Evolutionary conservation across 2,797 vertebrate species (phyloP).

Genomic region (Pelodytes ibericus): DNA sequence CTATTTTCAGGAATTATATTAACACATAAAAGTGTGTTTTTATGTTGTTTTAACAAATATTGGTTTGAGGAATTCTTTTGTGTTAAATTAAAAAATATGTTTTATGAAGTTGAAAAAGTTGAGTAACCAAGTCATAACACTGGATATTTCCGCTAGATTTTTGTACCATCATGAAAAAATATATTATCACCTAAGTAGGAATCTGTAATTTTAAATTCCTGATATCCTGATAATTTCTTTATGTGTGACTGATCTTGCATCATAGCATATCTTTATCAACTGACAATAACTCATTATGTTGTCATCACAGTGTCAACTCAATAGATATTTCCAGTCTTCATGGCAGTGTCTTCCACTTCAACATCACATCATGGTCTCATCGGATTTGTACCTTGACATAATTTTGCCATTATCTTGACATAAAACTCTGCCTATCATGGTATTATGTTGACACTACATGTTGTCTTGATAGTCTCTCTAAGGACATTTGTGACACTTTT

Average conservation of each 20-base stretch:
- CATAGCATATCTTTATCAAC: constrained; percentile 22
- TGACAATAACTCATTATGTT: constrained; percentile 11
- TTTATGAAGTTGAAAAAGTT: too few species aligned
- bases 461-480: constrained; percentile 41
- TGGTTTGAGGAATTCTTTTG: too few species aligned
- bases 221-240: background rate
- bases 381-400: constrained; percentile 54
- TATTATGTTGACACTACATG: constrained; percentile 55
- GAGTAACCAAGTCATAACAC: too few species aligned
- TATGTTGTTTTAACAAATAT: too few species aligned
- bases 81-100: too few species aligned
- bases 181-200: too few species aligned
- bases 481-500: constrained; percentile 40
- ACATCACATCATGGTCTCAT: constrained; percentile 47
- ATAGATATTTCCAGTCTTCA: constrained; percentile 30
- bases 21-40: too few species aligned
- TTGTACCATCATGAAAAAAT: too few species aligned
- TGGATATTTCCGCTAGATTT: too few species aligned
- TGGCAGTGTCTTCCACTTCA: constrained; percentile 37
- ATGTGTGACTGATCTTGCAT: background rate
- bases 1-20: too few species aligned
- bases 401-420: constrained; percentile 53
- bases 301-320: constrained; percentile 40
- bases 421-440: constrained; percentile 45
- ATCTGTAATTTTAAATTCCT: too few species aligned